Conservation (phyloP, 2,113 vertebrate species). For the Eulemur rufifrons region DNA sequence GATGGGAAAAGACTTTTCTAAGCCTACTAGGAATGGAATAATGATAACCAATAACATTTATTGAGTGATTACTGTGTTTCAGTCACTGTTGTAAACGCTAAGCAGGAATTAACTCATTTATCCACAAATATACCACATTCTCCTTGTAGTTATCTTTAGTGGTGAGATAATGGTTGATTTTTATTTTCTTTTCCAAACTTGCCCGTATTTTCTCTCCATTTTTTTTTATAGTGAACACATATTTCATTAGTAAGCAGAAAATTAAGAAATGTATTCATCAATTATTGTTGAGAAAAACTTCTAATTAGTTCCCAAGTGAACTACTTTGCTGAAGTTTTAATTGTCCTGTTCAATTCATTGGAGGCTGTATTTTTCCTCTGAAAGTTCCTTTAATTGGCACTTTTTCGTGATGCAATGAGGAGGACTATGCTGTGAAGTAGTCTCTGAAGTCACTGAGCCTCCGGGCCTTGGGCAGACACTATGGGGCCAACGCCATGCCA, state of each 20-base stretch:
- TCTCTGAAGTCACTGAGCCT: neutral
- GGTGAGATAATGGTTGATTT: neutral
- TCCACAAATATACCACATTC: neutral
- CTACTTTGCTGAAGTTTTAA: constrained; percentile 29
- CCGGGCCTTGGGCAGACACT: neutral
- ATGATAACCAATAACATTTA: neutral
- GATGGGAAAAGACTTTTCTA: neutral
- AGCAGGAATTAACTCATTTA: neutral
- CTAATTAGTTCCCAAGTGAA: constrained; percentile 57
- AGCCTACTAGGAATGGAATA: neutral
- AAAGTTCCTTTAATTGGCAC: constrained; percentile 13
- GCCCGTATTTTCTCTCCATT: neutral
- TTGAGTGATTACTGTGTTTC: neutral
- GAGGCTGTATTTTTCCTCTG: neutral
- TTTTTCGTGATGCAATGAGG: neutral
- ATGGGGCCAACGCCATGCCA: neutral
- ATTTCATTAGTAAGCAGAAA: neutral
- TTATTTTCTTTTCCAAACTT: neutral
- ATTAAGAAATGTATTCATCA: neutral
- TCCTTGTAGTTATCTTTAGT: neutral
- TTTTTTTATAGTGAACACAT: neutral
- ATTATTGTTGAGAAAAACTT: constrained; percentile 31
- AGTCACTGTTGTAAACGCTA: neutral
- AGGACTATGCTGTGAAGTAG: neutral
- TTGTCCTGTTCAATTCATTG: neutral